Conservation (phyloP, 92 coral and sea anemone genomes). For the Epizoanthus stellaris region DNA sequence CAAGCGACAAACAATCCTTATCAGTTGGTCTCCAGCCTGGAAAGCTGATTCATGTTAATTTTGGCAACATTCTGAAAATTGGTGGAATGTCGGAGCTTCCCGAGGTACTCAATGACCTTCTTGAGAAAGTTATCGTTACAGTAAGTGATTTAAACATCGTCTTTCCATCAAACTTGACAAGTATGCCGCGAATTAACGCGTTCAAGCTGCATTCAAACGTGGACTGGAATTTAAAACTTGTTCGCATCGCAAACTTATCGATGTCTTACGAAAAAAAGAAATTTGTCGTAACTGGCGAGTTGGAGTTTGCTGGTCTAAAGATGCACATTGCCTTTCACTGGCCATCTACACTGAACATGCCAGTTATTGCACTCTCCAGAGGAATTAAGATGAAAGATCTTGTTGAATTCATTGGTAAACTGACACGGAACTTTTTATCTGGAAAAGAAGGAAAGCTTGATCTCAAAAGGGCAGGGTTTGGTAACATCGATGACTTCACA, state of each 20-base stretch:
- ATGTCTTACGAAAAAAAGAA: constrained; percentile 18
- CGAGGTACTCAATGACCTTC: constrained; percentile 15
- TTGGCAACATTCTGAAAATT: constrained; percentile 41
- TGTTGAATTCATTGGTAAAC: constrained; percentile 17
- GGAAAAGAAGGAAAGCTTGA: constrained; percentile 9
- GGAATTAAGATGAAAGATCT: constrained; percentile 14
- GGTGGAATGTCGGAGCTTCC: constrained; percentile 51
- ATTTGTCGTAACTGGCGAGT: constrained; percentile 38
- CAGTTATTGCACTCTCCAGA: constrained; percentile 36
- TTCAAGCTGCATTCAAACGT: constrained; percentile 22
- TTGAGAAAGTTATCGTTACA: constrained; percentile 36
- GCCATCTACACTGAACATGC: constrained; percentile 35
- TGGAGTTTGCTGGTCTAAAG: constrained; percentile 46
- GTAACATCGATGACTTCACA: constrained; percentile 25
- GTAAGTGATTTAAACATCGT: constrained; percentile 13
- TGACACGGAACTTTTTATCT: constrained; percentile 49
- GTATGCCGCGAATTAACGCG: constrained; percentile 28
- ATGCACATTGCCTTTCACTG: constrained; percentile 36
- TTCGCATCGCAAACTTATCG: constrained; percentile 33
- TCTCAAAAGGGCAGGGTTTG: constrained; percentile 46
- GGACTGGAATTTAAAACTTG: constrained; percentile 49
- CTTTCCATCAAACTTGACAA: constrained; percentile 41
- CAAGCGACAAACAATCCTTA: constrained; percentile 14
- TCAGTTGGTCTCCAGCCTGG: constrained; percentile 51
- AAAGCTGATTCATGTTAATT: constrained; percentile 24